Conservation (phyloP, 2,113 vertebrate species). For the Recurvirostra avosetta region DNA sequence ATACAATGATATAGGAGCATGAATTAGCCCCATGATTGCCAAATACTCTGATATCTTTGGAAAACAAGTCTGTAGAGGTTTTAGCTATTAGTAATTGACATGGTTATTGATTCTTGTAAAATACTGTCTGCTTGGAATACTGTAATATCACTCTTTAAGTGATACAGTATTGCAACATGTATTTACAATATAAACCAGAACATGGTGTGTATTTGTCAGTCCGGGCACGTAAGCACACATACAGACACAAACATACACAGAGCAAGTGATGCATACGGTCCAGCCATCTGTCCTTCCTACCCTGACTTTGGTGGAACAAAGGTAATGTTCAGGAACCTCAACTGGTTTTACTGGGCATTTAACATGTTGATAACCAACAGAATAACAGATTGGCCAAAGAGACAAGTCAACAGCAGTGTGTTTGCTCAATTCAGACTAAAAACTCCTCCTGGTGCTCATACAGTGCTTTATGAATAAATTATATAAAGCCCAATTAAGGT, state of each 20-base stretch:
- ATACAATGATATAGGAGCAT: not conserved
- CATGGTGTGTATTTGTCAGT: not conserved
- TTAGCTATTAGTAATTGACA: not conserved
- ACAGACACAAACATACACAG: not conserved
- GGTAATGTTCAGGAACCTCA: not conserved
- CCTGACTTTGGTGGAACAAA: not conserved
- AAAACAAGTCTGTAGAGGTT: not conserved
- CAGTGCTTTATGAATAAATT: not conserved
- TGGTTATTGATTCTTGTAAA: not conserved
- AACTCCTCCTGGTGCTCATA: not conserved
- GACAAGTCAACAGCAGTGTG: not conserved
- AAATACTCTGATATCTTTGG: not conserved
- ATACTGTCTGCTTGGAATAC: not conserved
- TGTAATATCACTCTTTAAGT: not conserved
- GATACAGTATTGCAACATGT: not conserved
- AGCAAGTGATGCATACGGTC: not conserved
- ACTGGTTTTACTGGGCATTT: not conserved
- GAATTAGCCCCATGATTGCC: not conserved
- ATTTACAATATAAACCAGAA: not conserved
- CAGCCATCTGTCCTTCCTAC: not conserved
- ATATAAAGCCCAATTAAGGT: not conserved
- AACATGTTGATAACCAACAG: not conserved
- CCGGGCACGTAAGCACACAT: not conserved
- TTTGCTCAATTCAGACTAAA: not conserved
- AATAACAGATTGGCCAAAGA: not conserved